phyloP scores from a whole-genome alignment of 64 coral and sea anemone species.

The Montipora capricornis region DNA sequence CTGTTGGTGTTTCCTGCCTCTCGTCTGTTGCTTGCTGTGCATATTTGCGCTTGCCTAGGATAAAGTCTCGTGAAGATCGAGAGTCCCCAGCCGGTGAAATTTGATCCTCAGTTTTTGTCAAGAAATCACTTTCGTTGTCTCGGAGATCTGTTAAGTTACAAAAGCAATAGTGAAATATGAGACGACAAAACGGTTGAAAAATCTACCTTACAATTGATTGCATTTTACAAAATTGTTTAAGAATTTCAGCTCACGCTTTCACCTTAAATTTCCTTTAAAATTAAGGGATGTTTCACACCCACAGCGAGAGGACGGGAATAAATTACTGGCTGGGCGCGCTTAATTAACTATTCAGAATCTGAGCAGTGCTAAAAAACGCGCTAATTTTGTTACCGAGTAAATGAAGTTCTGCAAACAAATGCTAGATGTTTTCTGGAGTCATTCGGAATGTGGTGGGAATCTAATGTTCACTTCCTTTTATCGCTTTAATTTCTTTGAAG shows the following conservation, averaged over 20 bases:
- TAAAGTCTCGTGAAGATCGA: neutral
- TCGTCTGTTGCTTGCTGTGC: neutral
- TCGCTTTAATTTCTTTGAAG: neutral
- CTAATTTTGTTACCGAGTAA: constrained; percentile 18
- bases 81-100: constrained; percentile 5
- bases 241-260: neutral
- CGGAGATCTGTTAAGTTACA: constrained; percentile 19
- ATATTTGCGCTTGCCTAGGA: constrained; percentile 21
- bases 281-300: neutral
- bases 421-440: neutral
- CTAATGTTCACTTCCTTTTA: neutral
- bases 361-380: constrained; percentile 35
- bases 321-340: neutral
- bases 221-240: neutral
- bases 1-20: neutral
- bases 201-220: neutral
- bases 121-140: neutral
- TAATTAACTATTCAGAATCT: constrained; percentile 48
- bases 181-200: neutral
- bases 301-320: neutral
- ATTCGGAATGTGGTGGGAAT: constrained; percentile 13
- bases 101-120: neutral
- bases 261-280: neutral
- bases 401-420: neutral
- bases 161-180: constrained; percentile 16